These are phyloP conservation scores for Agrilus cyanescens DNA, from an alignment of 2,888 invertebrate genomes.

Conservation along the genomic window DNA sequence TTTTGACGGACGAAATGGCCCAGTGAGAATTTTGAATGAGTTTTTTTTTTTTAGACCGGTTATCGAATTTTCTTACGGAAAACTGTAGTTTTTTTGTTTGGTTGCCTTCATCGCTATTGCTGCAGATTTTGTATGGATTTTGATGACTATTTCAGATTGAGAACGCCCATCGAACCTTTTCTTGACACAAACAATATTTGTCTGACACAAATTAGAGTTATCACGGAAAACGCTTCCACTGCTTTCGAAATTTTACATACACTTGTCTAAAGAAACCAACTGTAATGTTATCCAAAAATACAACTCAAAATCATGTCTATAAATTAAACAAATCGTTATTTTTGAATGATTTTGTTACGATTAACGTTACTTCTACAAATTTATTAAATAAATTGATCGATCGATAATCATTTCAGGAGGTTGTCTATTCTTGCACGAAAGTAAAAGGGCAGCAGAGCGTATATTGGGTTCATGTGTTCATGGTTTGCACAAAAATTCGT, in stretches of 20 bases:
- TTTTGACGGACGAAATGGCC: slow-evolving; percentile 91
- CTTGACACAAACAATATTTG: too few species aligned
- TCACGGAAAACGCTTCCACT: too few species aligned
- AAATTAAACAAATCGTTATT: too few species aligned
- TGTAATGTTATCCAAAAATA: too few species aligned
- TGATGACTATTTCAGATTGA: slow-evolving; percentile 64
- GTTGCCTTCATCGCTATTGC: slow-evolving; percentile 74
- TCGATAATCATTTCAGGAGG: slow-evolving; percentile 1
- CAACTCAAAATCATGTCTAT: too few species aligned
- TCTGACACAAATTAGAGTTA: too few species aligned
- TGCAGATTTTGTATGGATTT: slow-evolving; percentile 58
- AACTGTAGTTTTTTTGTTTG: slow-evolving; percentile 28
- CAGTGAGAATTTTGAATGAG: slow-evolving; percentile 62
- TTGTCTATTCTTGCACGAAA: neutral
- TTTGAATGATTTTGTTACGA: too few species aligned
- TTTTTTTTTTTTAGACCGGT: slow-evolving; percentile 31
- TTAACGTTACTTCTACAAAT: too few species aligned
- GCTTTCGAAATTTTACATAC: too few species aligned
- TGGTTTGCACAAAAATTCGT: slow-evolving; percentile 11
- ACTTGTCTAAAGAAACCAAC: too few species aligned
- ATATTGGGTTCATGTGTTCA: slow-evolving; percentile 2
- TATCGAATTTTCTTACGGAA: slow-evolving; percentile 16
- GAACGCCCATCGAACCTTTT: slow-evolving; percentile 40
- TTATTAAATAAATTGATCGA: too few species aligned
- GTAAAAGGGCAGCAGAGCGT: neutral